Evolutionary conservation across 1,140 invertebrate species (phyloP).

Genomic region (Heliconius nattereri): DNA sequence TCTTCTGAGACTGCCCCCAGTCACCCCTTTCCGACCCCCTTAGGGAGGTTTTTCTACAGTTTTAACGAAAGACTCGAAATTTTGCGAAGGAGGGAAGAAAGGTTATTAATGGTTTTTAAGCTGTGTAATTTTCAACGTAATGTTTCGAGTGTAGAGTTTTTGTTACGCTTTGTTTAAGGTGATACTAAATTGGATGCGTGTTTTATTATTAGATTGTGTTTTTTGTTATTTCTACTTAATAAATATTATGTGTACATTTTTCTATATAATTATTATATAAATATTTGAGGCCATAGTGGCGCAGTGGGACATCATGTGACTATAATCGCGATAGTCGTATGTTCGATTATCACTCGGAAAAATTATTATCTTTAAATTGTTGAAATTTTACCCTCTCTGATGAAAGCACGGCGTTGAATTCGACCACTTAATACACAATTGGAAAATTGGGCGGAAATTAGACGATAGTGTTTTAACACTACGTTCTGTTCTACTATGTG

Average conservation of each 20-base stretch:
- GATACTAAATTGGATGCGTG: constrained; percentile 32
- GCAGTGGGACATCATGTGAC: too few species aligned
- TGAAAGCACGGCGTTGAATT: too few species aligned
- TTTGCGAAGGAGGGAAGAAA: constrained; percentile 63
- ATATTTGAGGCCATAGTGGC: too few species aligned
- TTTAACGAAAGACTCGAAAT: constrained; percentile 75
- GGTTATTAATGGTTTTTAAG: constrained; percentile 79
- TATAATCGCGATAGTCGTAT: too few species aligned
- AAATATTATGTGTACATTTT: background rate
- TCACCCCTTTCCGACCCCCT: constrained; percentile 35
- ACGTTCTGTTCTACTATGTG: too few species aligned
- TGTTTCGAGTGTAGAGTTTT: constrained; percentile 55
- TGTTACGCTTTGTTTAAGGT: constrained; percentile 51
- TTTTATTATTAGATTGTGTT: constrained; percentile 12
- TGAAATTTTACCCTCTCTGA: too few species aligned
- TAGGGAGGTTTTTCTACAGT: constrained; percentile 76
- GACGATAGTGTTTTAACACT: too few species aligned
- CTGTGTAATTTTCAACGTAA: constrained; percentile 70
- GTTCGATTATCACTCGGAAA: too few species aligned
- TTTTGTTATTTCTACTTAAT: background rate
- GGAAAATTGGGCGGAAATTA: too few species aligned
- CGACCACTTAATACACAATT: too few species aligned
- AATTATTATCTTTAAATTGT: too few species aligned
- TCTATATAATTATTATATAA: too few species aligned
- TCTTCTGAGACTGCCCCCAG: constrained; percentile 76